phyloP scores from a whole-genome alignment of 1,140 invertebrate species.

The Cyclina sinensis region DNA sequence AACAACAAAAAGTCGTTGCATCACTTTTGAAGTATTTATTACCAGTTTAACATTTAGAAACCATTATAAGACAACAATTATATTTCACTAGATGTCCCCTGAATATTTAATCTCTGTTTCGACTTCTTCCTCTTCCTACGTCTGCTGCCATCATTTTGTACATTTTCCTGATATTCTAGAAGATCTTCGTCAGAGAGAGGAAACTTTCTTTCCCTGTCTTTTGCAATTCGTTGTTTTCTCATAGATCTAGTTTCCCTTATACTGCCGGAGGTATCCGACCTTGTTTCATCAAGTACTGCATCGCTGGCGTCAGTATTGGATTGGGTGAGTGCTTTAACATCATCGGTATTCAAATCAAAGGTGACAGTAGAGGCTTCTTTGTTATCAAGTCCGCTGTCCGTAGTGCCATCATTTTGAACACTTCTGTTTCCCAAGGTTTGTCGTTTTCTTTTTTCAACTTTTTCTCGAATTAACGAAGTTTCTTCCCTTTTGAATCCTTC shows the following conservation, averaged over 20 bases:
- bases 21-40: no score
- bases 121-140: slow-evolving; percentile 17
- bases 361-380: not conserved
- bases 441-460: slow-evolving; percentile 34
- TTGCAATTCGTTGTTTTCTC: slow-evolving; percentile 29
- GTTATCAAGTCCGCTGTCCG: not conserved
- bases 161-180: not conserved
- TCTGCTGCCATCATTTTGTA: not conserved
- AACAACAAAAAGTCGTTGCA: no score
- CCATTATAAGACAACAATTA: no score
- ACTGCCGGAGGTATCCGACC: slow-evolving; percentile 40
- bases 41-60: no score
- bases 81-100: not conserved
- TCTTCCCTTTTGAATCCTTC: not conserved
- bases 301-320: not conserved
- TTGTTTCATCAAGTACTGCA: not conserved
- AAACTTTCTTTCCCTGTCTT: slow-evolving; percentile 33
- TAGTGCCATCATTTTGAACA: not conserved
- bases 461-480: slow-evolving; percentile 29
- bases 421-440: not conserved
- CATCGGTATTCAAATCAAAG: not conserved
- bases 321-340: not conserved
- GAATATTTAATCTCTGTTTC: not conserved
- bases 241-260: not conserved
- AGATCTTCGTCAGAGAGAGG: slow-evolving; percentile 53